Evolutionary conservation across 2,888 invertebrate genomes (phyloP).

Genomic region (Peribatodes rhomboidaria): DNA sequence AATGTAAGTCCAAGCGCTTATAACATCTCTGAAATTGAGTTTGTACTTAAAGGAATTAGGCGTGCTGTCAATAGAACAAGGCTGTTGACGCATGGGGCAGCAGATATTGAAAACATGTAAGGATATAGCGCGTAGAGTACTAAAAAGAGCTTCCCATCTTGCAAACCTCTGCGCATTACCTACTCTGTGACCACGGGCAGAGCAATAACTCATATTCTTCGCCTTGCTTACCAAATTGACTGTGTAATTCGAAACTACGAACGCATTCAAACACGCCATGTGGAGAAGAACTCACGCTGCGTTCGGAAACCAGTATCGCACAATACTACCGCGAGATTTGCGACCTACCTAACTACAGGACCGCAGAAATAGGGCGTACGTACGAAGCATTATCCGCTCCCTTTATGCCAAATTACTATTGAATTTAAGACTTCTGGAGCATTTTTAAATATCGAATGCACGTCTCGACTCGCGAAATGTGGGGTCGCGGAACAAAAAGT

Average conservation of each 20-base stretch:
- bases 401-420: conserved; percentile 82
- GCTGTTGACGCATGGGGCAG: too few relatives aligned
- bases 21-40: too few relatives aligned
- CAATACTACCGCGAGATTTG: conserved; percentile 79
- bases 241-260: conserved; percentile 83
- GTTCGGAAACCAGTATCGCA: conserved; percentile 79
- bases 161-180: conserved; percentile 1
- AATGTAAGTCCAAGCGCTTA: too few relatives aligned
- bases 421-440: conserved; percentile 82
- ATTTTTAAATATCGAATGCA: conserved; percentile 78
- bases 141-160: neutral
- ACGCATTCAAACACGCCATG: conserved; percentile 68
- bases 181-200: conserved; percentile 26
- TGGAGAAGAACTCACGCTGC: conserved; percentile 77
- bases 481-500: conserved; percentile 63
- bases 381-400: conserved; percentile 75
- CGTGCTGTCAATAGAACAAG: too few relatives aligned
- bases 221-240: conserved; percentile 81
- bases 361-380: conserved; percentile 83
- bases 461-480: conserved; percentile 68
- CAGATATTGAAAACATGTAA: too few relatives aligned
- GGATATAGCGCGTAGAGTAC: too few relatives aligned
- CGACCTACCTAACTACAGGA: conserved; percentile 80
- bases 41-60: too few relatives aligned
- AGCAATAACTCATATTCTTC: conserved; percentile 81